phyloP scores from a whole-genome alignment of 2,888 invertebrate species.

The Acanthosepion esculentum region DNA sequence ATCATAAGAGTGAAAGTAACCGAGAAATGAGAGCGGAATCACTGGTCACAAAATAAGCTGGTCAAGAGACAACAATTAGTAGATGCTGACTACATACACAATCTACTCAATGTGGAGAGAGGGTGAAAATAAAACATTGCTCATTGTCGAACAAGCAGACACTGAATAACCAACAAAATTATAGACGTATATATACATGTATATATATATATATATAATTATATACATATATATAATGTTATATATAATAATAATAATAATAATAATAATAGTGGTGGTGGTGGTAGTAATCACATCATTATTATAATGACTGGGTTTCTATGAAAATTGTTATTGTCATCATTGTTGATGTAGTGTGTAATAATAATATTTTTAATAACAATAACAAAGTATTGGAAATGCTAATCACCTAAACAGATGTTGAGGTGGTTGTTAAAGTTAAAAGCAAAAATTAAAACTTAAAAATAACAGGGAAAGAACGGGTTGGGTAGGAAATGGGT shows the following conservation, averaged over 20 bases:
- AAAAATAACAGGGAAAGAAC: neutral
- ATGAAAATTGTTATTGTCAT: conserved; percentile 22
- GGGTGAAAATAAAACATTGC: neutral
- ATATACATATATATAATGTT: neutral
- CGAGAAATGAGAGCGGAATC: neutral
- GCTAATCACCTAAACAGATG: too few species aligned
- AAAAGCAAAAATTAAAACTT: too few species aligned
- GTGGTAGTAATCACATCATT: neutral
- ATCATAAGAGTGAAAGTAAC: neutral
- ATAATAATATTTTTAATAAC: too few species aligned
- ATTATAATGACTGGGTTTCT: neutral
- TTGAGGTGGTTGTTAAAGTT: too few species aligned
- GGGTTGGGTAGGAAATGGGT: neutral
- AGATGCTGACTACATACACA: neutral
- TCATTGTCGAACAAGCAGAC: neutral
- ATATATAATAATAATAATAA: neutral
- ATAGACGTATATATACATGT: neutral
- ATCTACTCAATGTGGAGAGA: neutral
- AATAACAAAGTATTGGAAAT: too few species aligned
- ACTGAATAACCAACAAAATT: neutral
- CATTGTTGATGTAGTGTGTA: neutral
- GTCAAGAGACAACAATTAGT: conserved; percentile 21
- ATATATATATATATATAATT: conserved; percentile 34
- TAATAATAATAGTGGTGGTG: neutral
- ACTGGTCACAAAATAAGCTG: neutral